Evolutionary conservation across 2,113 vertebrate genomes (phyloP).

Genomic region (Gnathonemus echidnorhynchus): DNA sequence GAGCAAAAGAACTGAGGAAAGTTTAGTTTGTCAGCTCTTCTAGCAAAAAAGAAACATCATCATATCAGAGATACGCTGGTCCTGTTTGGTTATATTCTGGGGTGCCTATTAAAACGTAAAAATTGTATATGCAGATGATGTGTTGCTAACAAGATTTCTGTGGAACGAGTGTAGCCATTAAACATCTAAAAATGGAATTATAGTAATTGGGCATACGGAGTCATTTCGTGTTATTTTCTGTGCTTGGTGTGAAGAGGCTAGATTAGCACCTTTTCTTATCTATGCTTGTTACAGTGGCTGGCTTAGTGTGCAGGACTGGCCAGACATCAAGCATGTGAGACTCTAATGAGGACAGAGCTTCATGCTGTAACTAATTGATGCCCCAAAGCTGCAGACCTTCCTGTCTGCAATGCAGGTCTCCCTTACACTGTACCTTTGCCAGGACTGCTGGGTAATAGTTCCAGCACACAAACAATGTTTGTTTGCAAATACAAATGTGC

Average conservation of each 20-base stretch:
- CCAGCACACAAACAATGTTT: not conserved
- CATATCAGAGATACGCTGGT: not conserved
- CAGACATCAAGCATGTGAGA: slow-evolving; percentile 2
- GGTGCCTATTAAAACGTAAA: not conserved
- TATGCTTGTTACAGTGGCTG: not conserved
- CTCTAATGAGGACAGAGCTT: slow-evolving; percentile 23
- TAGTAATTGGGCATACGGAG: not conserved
- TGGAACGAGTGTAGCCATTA: not conserved
- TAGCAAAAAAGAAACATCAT: not conserved
- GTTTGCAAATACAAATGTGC: slow-evolving; percentile 1
- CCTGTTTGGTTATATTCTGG: not conserved
- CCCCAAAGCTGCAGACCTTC: not conserved
- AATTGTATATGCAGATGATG: not conserved
- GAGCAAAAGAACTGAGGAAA: not conserved
- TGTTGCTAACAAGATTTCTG: not conserved
- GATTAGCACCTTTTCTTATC: not conserved
- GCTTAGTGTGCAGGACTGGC: slow-evolving; percentile 4
- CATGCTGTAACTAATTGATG: slow-evolving; percentile 24
- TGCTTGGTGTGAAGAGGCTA: not conserved
- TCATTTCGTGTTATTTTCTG: not conserved
- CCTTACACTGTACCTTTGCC: not conserved
- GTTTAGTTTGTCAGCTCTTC: not conserved
- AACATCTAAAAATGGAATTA: slow-evolving; percentile 13
- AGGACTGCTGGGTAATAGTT: not conserved
- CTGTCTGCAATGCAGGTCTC: not conserved